Evolutionary conservation across 2,797 vertebrate genomes (phyloP).

Genomic region (Sebastes iracundus): DNA sequence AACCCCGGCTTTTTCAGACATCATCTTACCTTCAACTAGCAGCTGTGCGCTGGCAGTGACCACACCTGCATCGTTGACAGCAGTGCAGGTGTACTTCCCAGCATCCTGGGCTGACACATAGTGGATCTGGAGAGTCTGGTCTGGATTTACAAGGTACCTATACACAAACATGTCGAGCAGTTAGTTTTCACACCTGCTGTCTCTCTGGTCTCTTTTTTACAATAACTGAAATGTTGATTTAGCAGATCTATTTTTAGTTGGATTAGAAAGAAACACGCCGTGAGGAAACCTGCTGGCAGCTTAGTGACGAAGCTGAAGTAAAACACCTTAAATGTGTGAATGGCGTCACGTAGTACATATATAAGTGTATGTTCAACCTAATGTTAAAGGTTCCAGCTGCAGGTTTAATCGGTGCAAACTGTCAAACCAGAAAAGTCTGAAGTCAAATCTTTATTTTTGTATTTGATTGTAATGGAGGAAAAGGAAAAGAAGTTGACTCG

Average conservation of each 20-base stretch:
- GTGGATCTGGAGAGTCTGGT: constrained; percentile 87
- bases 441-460: not conserved
- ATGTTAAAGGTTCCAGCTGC: not conserved
- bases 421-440: not conserved
- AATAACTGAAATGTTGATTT: not conserved
- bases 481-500: not conserved
- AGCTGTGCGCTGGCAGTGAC: constrained; percentile 80
- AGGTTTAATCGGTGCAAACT: not conserved
- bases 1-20: not conserved
- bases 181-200: not conserved
- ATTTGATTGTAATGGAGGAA: not conserved
- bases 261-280: not conserved
- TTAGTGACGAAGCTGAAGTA: not conserved
- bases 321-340: not conserved
- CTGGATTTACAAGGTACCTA: constrained; percentile 88
- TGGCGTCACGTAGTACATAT: too few relatives aligned
- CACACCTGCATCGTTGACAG: constrained; percentile 83
- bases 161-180: not conserved
- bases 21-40: constrained; percentile 81
- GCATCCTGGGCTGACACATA: constrained; percentile 82
- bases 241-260: not conserved
- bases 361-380: not conserved
- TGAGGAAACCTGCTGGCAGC: not conserved
- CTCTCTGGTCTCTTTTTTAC: not conserved
- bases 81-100: constrained; percentile 87